Conservation (phyloP, 2,888 invertebrate genomes). For the Sericinus montela region DNA sequence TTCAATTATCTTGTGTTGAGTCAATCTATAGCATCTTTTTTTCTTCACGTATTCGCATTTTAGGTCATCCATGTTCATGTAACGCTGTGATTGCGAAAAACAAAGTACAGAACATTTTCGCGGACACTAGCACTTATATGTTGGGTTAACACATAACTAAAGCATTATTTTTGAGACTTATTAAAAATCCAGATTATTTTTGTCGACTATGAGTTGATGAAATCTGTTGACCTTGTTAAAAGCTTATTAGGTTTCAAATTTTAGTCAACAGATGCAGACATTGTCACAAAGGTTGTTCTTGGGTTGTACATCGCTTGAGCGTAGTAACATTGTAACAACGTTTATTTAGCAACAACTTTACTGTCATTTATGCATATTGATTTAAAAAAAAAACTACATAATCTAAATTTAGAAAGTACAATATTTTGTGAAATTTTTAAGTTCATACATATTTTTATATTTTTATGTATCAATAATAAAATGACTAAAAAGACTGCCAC, state of each 20-base stretch:
- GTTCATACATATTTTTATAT: not conserved
- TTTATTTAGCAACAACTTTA: slow-evolving; percentile 5
- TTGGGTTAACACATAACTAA: slow-evolving; percentile 50
- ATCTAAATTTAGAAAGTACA: not conserved
- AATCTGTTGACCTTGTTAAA: slow-evolving; percentile 81
- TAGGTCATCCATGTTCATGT: slow-evolving; percentile 81
- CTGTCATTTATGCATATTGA: not conserved
- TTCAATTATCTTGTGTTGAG: slow-evolving; percentile 65
- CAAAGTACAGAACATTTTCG: slow-evolving; percentile 76
- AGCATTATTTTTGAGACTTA: slow-evolving; percentile 50
- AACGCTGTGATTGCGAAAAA: slow-evolving; percentile 80
- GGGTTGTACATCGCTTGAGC: slow-evolving; percentile 50
- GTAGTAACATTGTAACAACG: slow-evolving; percentile 44
- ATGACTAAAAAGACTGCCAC: slow-evolving; percentile 29
- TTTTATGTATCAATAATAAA: slow-evolving; percentile 8
- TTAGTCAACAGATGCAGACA: slow-evolving; percentile 80
- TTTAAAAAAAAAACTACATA: not conserved
- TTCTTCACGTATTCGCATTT: slow-evolving; percentile 78
- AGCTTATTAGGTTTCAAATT: slow-evolving; percentile 79
- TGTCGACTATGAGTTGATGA: slow-evolving; percentile 70
- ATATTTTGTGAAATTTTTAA: not conserved
- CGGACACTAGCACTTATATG: slow-evolving; percentile 66
- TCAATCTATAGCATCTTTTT: slow-evolving; percentile 73
- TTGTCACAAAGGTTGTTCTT: slow-evolving; percentile 67
- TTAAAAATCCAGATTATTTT: slow-evolving; percentile 70